Evolutionary conservation across 2,888 invertebrate species (phyloP), one percentile per base, ranked within the genome.

Genomic region (Syrista parreyssii): DNA sequence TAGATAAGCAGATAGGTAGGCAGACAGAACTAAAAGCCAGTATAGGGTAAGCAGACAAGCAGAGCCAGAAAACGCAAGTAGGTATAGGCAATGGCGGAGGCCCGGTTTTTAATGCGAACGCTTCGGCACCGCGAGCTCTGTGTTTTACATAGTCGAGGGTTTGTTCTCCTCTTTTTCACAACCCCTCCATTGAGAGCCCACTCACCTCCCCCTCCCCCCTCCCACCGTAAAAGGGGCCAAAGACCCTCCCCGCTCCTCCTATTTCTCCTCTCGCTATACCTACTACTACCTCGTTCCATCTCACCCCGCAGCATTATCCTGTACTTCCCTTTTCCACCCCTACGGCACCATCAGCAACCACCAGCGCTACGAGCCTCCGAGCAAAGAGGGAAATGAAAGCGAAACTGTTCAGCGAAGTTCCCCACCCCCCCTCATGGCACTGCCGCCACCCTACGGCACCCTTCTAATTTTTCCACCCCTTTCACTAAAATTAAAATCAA

Each of bases 381-480:
- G 88, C 85, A 87, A 85, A 88, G 87, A 89, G 88, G 89, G 85
- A 89, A 90, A 89, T 88, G 90, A 91, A 90, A 90, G 89, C 89
- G 89, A 91, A 91, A 90, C 90, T 89, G 89, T 90, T 89, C 86
- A 86, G 84, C 87, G 91, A 91, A 89, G 91, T 89, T 89, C 89
- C 88, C 87, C 84, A 86, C 84, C 87, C 83, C 86, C 82, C 85
- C 84, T 80, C 72, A 79, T 79, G 81, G 85, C 85, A 84, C 84
- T 84, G 85, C 85, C 81, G 82, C 84, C 81, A 84, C 84, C 84
- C 85, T 85, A 84, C 84, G 85, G 89, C 89, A 90, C 91, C 91
- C 91, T 91, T 91, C 91, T 91, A 91, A 91, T 91, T 91, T 91
- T 91, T 90, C 91, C 91, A 91, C 91, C 91, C 91, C 91, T 91